phyloP scores from a whole-genome alignment of 2,888 invertebrate genomes.

The Ectropis crepuscularia region DNA sequence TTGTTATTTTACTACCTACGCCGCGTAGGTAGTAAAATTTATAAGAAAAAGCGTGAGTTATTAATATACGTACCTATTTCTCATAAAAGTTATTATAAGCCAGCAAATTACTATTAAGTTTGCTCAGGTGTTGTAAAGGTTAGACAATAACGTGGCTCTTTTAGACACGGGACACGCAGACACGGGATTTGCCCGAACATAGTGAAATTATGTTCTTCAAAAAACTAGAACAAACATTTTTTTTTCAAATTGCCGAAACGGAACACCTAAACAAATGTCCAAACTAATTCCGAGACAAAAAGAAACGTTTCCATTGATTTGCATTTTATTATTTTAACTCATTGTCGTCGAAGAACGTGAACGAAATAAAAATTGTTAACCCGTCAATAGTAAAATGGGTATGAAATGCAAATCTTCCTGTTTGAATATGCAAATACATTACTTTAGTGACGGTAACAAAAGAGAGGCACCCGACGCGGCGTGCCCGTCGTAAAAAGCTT shows the following conservation, averaged over 20 bases:
- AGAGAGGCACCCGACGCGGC: conserved; percentile 59
- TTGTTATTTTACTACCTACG: too few relatives aligned
- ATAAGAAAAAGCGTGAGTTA: too few relatives aligned
- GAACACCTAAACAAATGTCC: conserved; percentile 17
- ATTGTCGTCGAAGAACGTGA: conserved; percentile 58
- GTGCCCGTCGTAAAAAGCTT: conserved; percentile 71
- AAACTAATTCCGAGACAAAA: conserved; percentile 43
- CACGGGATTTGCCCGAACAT: background rate
- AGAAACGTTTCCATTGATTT: conserved; percentile 63
- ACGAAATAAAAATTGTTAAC: conserved; percentile 62
- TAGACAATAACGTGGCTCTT: too few relatives aligned
- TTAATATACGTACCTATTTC: too few relatives aligned
- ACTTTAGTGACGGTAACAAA: conserved; percentile 61
- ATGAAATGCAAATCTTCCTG: conserved; percentile 74
- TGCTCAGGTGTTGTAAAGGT: too few relatives aligned
- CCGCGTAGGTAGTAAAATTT: too few relatives aligned
- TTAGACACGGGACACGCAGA: background rate
- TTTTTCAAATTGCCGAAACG: conserved; percentile 19
- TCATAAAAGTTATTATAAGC: too few relatives aligned
- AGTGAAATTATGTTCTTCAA: background rate
- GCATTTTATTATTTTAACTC: conserved; percentile 71
- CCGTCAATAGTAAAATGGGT: conserved; percentile 59
- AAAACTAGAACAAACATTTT: background rate
- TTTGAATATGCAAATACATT: conserved; percentile 79
- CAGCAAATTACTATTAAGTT: too few relatives aligned